These are phyloP conservation scores for Thyatira batis DNA, from an alignment of 2,888 invertebrate genomes.

Conservation along the genomic window DNA sequence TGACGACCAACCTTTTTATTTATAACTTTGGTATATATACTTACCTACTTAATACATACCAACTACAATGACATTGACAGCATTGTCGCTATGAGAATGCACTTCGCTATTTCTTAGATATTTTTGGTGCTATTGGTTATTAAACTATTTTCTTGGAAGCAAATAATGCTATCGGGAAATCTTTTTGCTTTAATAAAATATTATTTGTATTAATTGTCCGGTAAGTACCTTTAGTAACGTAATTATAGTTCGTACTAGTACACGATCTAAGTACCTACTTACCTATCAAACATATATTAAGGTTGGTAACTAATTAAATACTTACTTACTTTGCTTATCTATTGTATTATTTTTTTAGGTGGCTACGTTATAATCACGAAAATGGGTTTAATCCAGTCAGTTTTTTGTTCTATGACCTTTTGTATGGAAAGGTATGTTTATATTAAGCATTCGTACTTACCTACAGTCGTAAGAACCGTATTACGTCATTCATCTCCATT, in stretches of 20 bases:
- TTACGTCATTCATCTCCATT: not conserved
- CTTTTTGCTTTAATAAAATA: not conserved
- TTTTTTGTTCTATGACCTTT: constrained; percentile 65
- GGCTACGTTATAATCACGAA: constrained; percentile 10
- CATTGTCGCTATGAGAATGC: constrained; percentile 9
- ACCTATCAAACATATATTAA: no score
- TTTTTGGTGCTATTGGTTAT: constrained; percentile 5
- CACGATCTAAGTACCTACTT: no score
- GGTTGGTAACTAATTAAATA: not conserved
- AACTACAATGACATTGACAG: constrained; percentile 1
- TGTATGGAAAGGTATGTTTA: constrained; percentile 65
- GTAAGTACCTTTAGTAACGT: not conserved
- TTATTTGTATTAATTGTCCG: constrained; percentile 8
- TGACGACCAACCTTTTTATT: no score
- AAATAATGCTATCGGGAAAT: constrained; percentile 12
- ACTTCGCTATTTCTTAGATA: constrained; percentile 9
- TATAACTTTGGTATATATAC: no score
- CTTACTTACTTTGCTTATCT: not conserved
- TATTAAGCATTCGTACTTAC: not conserved
- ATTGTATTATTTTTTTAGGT: constrained; percentile 3
- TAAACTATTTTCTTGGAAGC: not conserved
- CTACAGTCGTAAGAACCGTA: not conserved
- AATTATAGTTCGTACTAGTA: no score
- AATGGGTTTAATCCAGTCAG: constrained; percentile 68
- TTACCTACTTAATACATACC: no score